Evolutionary conservation across 2,888 invertebrate species (phyloP), one percentile per base, ranked within the genome.

Genomic region (Drosophila mimica): DNA sequence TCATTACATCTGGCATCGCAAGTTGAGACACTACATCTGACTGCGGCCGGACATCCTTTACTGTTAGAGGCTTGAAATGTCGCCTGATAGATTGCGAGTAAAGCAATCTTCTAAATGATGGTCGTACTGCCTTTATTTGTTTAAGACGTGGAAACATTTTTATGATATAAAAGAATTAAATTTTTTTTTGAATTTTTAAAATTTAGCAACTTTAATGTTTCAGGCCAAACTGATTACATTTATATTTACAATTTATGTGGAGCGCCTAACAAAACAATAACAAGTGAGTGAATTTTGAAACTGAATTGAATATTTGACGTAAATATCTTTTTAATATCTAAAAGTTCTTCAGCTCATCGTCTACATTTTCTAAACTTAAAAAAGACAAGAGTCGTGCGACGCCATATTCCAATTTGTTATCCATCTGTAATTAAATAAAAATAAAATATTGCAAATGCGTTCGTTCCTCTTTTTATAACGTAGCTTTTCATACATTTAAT

Each of bases 1-100:
- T 11, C 11, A 61, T 31, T 31, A 84, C 30, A 30, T 64, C 58
- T 17, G 81, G 85, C 28, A 61, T 28, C 13, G 7, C 15, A 1
- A 56, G 31, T 11, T n/a, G 20, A 4, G 20, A 2, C 17, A 13
- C 28, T 36, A 13, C 28, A 5, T 54, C 28, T 28, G 36, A 0
- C 25, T 53, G 33, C 8, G 25, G 48, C 4, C 28, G 7, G 2
- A 53, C 56, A 15, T 65, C 38, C 33, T 59, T 33, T 34, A 31
- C 17, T 7, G 43, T 31, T 9, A 60, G 28, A 0, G 60, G 58
- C 46, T 66, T 81, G 17, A 30, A 60, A 52, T 36, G 61, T 46
- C 54, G 40, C 58, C 31, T 63, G 3, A 31, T 31, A 0, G 34
- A 30, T 25, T 49, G 20, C 4, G 58, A 3, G 9, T 31, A 43